A percentile compares a stretch with the other conserved stretches of the same genome.
phyloP scores from a whole-genome alignment of 2,888 invertebrate genomes.

The Callinectes sapidus region DNA sequence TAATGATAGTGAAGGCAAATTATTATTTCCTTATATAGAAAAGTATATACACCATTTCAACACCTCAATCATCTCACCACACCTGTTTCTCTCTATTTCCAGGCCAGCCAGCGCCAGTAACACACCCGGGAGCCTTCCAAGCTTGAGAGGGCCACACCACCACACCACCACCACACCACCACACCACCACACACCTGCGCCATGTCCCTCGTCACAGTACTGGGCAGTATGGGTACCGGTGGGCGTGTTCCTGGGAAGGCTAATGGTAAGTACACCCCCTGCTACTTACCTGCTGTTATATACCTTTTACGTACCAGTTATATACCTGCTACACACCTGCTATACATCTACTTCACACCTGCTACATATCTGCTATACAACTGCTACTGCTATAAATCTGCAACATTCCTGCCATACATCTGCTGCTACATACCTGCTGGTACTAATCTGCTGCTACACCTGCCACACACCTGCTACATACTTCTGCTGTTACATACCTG shows the following conservation, averaged over 20 bases:
- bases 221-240: constrained; percentile 63
- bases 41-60: too few relatives aligned
- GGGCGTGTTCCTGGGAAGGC: constrained; percentile 58
- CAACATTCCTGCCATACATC: not conserved
- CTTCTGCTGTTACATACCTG: too few relatives aligned
- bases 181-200: too few relatives aligned
- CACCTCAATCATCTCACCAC: not conserved
- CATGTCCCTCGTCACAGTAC: constrained; percentile 61
- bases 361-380: not conserved
- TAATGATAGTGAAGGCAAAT: too few relatives aligned
- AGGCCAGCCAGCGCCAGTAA: not conserved
- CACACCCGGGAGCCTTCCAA: not conserved
- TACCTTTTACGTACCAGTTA: not conserved
- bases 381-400: not conserved
- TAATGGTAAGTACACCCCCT: constrained; percentile 50
- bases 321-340: not conserved
- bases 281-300: not conserved
- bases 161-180: too few relatives aligned
- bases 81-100: not conserved
- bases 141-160: not conserved
- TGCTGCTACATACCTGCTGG: too few relatives aligned
- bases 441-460: too few relatives aligned
- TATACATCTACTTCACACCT: not conserved
- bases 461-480: too few relatives aligned
- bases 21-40: too few relatives aligned